Evolutionary conservation across 1,140 invertebrate genomes (phyloP).

Genomic region (Apis cerana): DNA sequence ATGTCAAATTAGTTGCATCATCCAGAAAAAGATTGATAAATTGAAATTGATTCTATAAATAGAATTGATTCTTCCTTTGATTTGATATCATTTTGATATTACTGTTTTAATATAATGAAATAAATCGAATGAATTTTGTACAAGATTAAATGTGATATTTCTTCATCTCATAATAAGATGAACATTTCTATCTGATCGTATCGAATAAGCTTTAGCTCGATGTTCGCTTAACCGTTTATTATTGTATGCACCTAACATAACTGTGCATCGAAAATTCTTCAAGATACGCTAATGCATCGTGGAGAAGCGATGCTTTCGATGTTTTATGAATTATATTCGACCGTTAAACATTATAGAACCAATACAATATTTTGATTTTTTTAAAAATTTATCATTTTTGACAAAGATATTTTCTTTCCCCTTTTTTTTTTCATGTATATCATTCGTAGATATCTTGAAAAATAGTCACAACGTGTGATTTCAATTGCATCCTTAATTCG

Average conservation of each 20-base stretch:
- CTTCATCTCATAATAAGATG: slow-evolving; percentile 1
- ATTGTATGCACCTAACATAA: slow-evolving; percentile 28
- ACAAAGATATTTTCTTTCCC: neutral
- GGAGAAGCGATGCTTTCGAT: neutral
- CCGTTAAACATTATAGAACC: neutral
- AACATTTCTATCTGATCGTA: slow-evolving; percentile 1
- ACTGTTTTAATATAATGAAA: too few species aligned
- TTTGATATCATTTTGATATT: too few species aligned
- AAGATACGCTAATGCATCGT: neutral
- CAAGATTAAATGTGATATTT: neutral
- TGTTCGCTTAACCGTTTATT: neutral
- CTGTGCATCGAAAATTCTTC: slow-evolving; percentile 19
- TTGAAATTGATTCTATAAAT: too few species aligned
- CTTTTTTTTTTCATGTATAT: too few species aligned
- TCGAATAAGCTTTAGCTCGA: slow-evolving; percentile 18
- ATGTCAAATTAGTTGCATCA: too few species aligned
- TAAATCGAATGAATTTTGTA: too few species aligned
- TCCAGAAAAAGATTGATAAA: too few species aligned
- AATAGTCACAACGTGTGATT: too few species aligned
- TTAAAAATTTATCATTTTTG: neutral
- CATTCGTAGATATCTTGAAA: too few species aligned
- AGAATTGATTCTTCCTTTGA: too few species aligned
- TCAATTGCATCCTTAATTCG: neutral
- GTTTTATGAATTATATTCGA: slow-evolving; percentile 28
- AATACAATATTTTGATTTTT: neutral